These are phyloP conservation scores for Zaprionus bogoriensis DNA, from an alignment of 2,888 invertebrate genomes.

Conservation along the genomic window DNA sequence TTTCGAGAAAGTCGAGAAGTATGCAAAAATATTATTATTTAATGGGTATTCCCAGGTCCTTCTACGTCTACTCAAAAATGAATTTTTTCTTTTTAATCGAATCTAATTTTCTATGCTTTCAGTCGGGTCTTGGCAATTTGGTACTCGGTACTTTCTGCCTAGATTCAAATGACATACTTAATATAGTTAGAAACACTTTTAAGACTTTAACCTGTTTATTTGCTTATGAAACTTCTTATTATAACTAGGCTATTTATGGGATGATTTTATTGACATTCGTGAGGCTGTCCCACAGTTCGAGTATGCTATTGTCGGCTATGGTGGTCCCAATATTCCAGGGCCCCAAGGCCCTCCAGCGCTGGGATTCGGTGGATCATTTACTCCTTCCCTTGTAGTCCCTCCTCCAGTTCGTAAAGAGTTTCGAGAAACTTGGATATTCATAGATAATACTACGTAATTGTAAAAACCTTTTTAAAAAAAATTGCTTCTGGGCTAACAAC, in stretches of 20 bases:
- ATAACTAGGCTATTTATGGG: background rate
- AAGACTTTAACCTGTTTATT: background rate
- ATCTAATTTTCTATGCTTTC: background rate
- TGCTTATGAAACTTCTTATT: background rate
- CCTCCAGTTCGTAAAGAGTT: conserved; percentile 22
- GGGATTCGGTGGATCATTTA: background rate
- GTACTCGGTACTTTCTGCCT: background rate
- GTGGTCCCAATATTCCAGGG: background rate
- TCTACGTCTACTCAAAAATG: too few relatives aligned
- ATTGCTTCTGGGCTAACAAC: background rate
- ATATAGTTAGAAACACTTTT: too few relatives aligned
- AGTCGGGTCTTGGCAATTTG: background rate
- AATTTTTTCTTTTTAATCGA: too few relatives aligned
- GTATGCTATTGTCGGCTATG: too few relatives aligned
- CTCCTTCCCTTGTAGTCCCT: background rate
- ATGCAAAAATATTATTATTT: background rate
- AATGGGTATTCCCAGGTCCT: too few relatives aligned
- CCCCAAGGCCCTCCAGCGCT: too few relatives aligned
- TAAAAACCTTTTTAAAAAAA: background rate
- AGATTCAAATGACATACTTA: background rate
- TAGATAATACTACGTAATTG: conserved; percentile 1
- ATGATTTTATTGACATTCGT: background rate
- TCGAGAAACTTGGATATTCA: conserved; percentile 34
- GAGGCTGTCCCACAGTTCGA: background rate
- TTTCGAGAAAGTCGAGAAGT: conserved; percentile 18